These are phyloP conservation scores for Gobio occitaniae DNA, from an alignment of 2,797 vertebrate species.

Conservation along the genomic window DNA sequence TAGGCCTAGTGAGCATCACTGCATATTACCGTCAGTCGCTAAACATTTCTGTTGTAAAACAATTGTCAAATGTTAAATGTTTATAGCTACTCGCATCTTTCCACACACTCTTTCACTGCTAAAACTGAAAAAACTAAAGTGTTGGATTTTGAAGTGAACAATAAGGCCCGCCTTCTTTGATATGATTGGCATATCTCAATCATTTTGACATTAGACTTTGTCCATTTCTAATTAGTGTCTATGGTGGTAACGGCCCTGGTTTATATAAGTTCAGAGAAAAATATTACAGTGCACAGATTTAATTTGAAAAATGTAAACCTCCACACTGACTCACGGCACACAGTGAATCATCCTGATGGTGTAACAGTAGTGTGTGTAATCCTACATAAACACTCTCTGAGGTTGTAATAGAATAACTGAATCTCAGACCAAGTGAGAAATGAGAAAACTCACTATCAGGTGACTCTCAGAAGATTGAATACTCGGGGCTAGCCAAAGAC, in stretches of 20 bases:
- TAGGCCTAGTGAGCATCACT: too few species aligned
- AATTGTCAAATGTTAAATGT: too few species aligned
- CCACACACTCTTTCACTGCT: too few species aligned
- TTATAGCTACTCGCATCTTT: too few species aligned
- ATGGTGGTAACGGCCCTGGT: not conserved
- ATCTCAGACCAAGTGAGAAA: not conserved
- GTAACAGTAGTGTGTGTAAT: conserved; percentile 4
- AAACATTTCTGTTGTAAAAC: too few species aligned
- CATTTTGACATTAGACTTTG: too few species aligned
- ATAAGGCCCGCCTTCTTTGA: too few species aligned
- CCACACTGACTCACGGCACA: not conserved
- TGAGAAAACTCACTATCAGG: not conserved
- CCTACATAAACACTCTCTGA: not conserved
- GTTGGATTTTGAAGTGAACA: too few species aligned
- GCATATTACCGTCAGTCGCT: too few species aligned
- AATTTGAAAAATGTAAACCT: not conserved
- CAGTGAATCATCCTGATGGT: not conserved
- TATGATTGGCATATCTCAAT: too few species aligned
- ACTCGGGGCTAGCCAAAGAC: not conserved
- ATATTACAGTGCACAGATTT: not conserved
- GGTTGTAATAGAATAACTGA: not conserved
- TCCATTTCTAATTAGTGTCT: not conserved
- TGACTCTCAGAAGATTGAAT: not conserved
- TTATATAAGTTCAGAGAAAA: not conserved
- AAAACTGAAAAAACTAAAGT: too few species aligned